phyloP scores from a whole-genome alignment of 2,113 vertebrate genomes.

The Daubentonia madagascariensis region DNA sequence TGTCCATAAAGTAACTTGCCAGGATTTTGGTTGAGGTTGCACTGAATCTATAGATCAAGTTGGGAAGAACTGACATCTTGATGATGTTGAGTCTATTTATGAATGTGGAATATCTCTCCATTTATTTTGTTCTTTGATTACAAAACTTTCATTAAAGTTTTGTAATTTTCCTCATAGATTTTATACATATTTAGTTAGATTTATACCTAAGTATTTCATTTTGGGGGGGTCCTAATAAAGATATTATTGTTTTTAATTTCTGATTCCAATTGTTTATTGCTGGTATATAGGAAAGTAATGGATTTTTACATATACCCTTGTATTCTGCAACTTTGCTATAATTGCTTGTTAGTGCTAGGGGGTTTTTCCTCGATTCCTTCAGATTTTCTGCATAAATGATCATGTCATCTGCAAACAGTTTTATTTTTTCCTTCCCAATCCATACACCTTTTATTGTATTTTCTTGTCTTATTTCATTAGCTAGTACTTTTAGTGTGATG shows the following conservation, averaged over 20 bases:
- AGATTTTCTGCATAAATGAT: background rate
- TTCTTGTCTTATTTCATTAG: background rate
- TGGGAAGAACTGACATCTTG: background rate
- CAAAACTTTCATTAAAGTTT: background rate
- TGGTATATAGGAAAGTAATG: background rate
- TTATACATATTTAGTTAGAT: background rate
- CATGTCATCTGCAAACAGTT: background rate
- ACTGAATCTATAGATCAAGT: no score
- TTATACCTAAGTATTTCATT: background rate
- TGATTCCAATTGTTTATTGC: background rate
- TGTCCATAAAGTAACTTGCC: background rate
- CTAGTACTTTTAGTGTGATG: background rate
- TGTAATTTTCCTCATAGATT: background rate
- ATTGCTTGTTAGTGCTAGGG: background rate
- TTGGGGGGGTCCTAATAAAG: background rate
- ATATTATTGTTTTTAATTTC: background rate
- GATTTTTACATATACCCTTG: background rate
- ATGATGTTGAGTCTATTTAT: fast-evolving
- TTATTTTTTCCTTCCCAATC: background rate
- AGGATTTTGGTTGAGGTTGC: no score
- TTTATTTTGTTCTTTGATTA: background rate
- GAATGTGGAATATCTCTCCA: background rate
- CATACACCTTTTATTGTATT: background rate
- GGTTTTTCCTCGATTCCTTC: background rate
- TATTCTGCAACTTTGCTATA: background rate